phyloP scores from a whole-genome alignment of 1,140 invertebrate genomes.

The Tachypleus tridentatus region DNA sequence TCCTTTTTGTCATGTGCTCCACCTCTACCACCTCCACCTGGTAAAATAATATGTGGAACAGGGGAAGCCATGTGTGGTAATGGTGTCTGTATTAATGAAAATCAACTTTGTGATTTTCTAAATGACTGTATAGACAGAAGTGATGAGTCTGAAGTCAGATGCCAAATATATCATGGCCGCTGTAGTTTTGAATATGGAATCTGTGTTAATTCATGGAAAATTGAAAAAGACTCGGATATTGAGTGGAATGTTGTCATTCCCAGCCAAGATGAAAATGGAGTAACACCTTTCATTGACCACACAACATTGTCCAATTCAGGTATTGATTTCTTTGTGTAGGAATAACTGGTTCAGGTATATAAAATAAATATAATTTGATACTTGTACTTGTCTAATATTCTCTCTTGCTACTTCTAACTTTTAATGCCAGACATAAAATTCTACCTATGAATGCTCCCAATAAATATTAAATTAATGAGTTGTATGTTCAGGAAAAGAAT shows the following conservation, averaged over 20 bases:
- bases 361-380: no score
- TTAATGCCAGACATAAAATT: no score
- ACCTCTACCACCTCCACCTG: neutral
- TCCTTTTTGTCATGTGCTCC: slow-evolving; percentile 10
- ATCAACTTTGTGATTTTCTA: slow-evolving; percentile 10
- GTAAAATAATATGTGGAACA: slow-evolving; percentile 1
- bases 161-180: slow-evolving; percentile 2
- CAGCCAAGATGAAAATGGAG: no score
- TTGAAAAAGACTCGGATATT: neutral
- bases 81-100: slow-evolving; percentile 6
- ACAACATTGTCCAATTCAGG: no score
- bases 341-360: no score
- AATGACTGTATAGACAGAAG: slow-evolving; percentile 12
- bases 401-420: no score
- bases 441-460: no score
- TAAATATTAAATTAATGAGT: no score
- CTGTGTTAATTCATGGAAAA: slow-evolving; percentile 3
- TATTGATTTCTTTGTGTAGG: no score
- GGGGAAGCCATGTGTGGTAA: slow-evolving; percentile 11
- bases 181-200: slow-evolving; percentile 10
- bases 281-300: no score
- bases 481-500: no score
- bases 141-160: slow-evolving; percentile 13
- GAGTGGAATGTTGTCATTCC: neutral
- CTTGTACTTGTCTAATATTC: no score